Evolutionary conservation across 2,888 invertebrate species (phyloP).

Genomic region (Disparrhopalites patrizii): DNA sequence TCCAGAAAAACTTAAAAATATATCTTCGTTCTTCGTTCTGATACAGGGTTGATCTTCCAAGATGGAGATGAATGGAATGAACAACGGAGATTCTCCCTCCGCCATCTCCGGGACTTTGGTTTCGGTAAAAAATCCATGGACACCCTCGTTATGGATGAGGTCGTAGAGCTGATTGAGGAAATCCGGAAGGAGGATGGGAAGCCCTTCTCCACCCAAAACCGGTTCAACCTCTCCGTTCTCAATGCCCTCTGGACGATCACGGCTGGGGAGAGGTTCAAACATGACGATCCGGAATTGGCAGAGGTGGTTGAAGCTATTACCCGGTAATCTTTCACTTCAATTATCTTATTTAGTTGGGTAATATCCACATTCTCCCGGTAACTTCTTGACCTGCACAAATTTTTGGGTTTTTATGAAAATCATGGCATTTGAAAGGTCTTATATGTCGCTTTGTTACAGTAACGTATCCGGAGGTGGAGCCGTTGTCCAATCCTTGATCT

Average conservation of each 20-base stretch:
- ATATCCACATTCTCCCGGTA: no score
- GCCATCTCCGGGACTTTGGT: conserved; percentile 39
- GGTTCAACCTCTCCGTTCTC: conserved; percentile 41
- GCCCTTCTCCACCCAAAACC: conserved; percentile 36
- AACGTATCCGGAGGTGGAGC: conserved; percentile 30
- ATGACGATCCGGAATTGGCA: conserved; percentile 38
- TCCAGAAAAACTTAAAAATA: no score
- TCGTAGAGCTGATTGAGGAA: conserved; percentile 29
- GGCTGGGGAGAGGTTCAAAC: conserved; percentile 36
- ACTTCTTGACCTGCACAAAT: no score
- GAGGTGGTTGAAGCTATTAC: conserved; percentile 15
- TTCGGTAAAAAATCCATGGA: conserved; percentile 44
- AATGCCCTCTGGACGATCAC: conserved; percentile 41
- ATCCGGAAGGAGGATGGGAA: conserved; percentile 33
- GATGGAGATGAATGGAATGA: conserved; percentile 42
- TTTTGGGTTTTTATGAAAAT: no score
- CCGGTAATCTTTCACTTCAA: background rate
- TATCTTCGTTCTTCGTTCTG: no score
- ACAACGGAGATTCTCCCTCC: conserved; percentile 40
- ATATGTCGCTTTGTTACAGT: conserved; percentile 18
- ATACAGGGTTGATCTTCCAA: conserved; percentile 37
- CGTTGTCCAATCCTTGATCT: no score
- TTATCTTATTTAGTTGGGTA: no score
- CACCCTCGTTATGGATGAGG: conserved; percentile 39
- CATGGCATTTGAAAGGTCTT: no score